Conservation (phyloP, 92 coral and sea anemone genomes). For the Parazoanthus atlanticus region DNA sequence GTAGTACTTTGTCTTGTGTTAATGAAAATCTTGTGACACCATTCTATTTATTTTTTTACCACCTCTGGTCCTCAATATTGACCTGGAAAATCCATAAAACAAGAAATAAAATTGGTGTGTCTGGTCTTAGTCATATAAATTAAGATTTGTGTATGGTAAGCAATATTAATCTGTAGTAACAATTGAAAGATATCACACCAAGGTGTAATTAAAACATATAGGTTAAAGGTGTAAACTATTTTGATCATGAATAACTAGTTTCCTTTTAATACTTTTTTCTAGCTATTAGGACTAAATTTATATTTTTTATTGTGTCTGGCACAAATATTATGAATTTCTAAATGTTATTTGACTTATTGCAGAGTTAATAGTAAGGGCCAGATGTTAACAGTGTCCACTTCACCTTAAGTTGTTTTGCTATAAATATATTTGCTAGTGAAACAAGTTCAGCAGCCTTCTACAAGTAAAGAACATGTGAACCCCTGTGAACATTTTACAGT, state of each 20-base stretch:
- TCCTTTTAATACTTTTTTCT: slow-evolving; percentile 16
- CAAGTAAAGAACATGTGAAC: slow-evolving; percentile 16
- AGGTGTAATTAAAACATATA: neutral
- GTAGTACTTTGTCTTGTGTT: too few relatives aligned
- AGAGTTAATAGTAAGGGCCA: too few relatives aligned
- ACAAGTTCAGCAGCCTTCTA: slow-evolving; percentile 19
- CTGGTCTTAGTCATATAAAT: too few relatives aligned
- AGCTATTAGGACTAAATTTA: slow-evolving; percentile 16
- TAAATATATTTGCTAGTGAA: slow-evolving; percentile 15
- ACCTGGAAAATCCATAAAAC: too few relatives aligned
- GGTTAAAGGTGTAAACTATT: slow-evolving; percentile 13
- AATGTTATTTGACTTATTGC: slow-evolving; percentile 20
- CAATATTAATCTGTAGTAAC: too few relatives aligned
- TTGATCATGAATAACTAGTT: slow-evolving; percentile 25
- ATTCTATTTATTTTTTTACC: too few relatives aligned
- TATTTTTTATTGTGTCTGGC: slow-evolving; percentile 17
- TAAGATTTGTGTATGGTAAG: too few relatives aligned
- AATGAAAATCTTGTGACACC: too few relatives aligned
- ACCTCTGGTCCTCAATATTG: too few relatives aligned
- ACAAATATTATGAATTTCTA: slow-evolving; percentile 18
- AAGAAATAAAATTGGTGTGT: too few relatives aligned
- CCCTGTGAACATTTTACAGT: slow-evolving; percentile 9
- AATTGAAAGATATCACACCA: too few relatives aligned
- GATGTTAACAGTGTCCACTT: too few relatives aligned
- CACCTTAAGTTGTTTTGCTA: slow-evolving; percentile 11